A percentile compares a stretch with the other conserved stretches of the same genome.
These are phyloP conservation scores for Myiopsitta monachus DNA, from an alignment of 2,113 vertebrate genomes.

Conservation along the genomic window DNA sequence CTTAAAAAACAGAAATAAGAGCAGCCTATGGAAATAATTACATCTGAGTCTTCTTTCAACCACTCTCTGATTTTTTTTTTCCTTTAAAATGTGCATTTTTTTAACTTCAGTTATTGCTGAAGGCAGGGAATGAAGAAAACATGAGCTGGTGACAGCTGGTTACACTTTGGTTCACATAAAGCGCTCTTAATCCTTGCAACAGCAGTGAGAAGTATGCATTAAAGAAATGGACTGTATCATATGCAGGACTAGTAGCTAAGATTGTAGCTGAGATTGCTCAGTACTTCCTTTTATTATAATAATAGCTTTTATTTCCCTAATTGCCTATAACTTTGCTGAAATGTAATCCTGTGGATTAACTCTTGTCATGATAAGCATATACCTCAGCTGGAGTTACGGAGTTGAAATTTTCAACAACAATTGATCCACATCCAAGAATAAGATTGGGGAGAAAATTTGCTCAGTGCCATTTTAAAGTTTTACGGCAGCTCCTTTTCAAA, in stretches of 20 bases:
- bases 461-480: neutral
- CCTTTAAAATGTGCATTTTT: neutral
- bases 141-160: neutral
- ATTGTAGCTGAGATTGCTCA: neutral
- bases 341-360: neutral
- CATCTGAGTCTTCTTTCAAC: neutral
- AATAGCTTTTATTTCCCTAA: neutral
- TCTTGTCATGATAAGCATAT: neutral
- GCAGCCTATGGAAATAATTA: neutral
- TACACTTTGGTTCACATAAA: neutral
- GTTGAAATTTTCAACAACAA: neutral
- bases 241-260: neutral
- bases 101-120: neutral
- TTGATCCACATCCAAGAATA: neutral
- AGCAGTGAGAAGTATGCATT: neutral
- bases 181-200: neutral
- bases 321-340: neutral
- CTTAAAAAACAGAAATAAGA: neutral
- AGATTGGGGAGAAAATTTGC: neutral
- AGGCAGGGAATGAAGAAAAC: neutral
- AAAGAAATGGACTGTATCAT: slow-evolving; percentile 1
- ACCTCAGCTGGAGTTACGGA: neutral
- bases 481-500: neutral
- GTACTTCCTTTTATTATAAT: neutral
- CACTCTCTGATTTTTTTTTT: neutral